These are phyloP conservation scores for Tetrapedia diversipes DNA, from an alignment of 2,888 invertebrate genomes.

Conservation along the genomic window DNA sequence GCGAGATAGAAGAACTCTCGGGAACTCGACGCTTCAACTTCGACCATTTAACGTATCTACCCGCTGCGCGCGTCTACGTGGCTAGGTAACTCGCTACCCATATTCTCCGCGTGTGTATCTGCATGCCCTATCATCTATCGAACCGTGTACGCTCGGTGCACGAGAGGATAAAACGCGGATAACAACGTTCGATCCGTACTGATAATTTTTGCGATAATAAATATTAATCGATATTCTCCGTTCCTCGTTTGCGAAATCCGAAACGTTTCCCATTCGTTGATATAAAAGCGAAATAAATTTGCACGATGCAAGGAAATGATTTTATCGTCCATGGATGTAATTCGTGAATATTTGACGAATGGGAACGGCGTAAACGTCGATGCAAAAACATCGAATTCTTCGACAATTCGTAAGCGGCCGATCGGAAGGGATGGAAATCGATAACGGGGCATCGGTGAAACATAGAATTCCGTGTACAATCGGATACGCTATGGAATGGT, in stretches of 20 bases:
- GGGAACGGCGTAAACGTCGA: not conserved
- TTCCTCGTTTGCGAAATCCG: too few species aligned
- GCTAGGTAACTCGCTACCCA: too few species aligned
- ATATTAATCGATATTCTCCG: too few species aligned
- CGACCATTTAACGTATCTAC: constrained; percentile 77
- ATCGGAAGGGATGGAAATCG: constrained; percentile 27
- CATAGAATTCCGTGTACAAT: constrained; percentile 35
- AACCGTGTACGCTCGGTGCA: too few species aligned
- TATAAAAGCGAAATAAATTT: not conserved
- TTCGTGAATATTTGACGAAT: not conserved
- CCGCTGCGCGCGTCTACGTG: constrained; percentile 46
- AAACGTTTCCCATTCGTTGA: too few species aligned
- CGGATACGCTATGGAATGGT: constrained; percentile 42
- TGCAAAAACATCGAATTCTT: not conserved
- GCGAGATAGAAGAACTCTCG: constrained; percentile 72
- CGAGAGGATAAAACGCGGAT: too few species aligned
- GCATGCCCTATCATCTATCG: too few species aligned
- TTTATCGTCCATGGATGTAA: not conserved
- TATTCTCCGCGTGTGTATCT: too few species aligned
- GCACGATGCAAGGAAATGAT: not conserved
- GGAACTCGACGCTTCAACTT: constrained; percentile 74
- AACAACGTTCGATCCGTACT: constrained; percentile 1
- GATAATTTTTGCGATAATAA: too few species aligned
- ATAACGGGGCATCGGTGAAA: constrained; percentile 9
- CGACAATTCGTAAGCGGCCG: not conserved